Evolutionary conservation across 2,797 vertebrate genomes (phyloP), one percentile per base, ranked within the genome.

Genomic region (Propithecus perrieri): DNA sequence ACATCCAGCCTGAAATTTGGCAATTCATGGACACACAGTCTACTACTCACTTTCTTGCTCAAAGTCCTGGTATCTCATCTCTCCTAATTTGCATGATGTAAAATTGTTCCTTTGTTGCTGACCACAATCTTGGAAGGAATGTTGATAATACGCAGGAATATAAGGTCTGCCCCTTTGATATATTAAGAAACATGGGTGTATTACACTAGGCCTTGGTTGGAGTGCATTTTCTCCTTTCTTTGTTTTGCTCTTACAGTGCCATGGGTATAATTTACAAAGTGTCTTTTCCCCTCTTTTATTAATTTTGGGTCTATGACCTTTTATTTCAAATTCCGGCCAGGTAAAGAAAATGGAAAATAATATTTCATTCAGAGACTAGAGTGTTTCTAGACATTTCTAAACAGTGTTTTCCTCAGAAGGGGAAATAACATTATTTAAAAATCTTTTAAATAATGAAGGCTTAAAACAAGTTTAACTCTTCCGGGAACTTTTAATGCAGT

Each of bases 181-280:
- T 35, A 38, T 59, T 35, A 91, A 59, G 38, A 72, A 41, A n/a
- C 26, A 71, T 33, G 18, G 11, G 46, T 7, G 4, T 26, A 22
- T 59, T 72, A 30, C 7, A 2, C 20, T 2, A 6, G 5, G 5
- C 2, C n/a, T n/a, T 48, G 24, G 12, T 17, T 67, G n/a, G 0
- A 6, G 24, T 18, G 8, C 6, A 22, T 13, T 30, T 2, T 75
- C 13, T 59, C 35, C 15, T 15, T 53, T 50, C 10, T 6, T 72
- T 18, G 11, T 41, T 63, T 91, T 85, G 43, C 30, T 41, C 30
- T 71, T 61, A 20, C 30, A 41, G 17, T 30, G 28, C 8, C 43
- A 41, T 22, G 7, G 13, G 0, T 28, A 4, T 14, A 41, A 55
- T 8, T 41, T 28, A 38, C 4, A 48, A 24, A 84, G 14, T 50